These are phyloP conservation scores for Acleris holmiana DNA, from an alignment of 2,888 invertebrate genomes.

Conservation along the genomic window DNA sequence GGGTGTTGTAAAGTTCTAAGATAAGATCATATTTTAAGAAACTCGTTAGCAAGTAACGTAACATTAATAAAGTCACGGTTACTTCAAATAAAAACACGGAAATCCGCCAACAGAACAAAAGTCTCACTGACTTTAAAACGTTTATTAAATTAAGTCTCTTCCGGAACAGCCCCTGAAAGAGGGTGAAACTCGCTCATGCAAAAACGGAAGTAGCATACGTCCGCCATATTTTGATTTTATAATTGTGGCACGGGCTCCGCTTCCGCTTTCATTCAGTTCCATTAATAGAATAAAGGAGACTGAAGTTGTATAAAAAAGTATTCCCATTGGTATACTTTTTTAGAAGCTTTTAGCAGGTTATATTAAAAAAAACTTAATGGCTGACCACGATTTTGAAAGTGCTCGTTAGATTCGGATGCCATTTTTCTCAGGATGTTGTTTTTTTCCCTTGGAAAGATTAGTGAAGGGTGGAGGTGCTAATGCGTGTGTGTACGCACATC, in stretches of 20 bases:
- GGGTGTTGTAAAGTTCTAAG: too few species aligned
- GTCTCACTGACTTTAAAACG: constrained; percentile 71
- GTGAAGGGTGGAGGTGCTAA: constrained; percentile 80
- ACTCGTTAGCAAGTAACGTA: neutral
- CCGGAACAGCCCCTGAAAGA: constrained; percentile 74
- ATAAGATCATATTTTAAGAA: neutral
- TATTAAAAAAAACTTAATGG: constrained; percentile 10
- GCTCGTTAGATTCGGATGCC: constrained; percentile 51
- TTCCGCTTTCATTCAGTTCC: constrained; percentile 66
- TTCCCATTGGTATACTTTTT: constrained; percentile 8
- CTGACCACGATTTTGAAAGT: constrained; percentile 38
- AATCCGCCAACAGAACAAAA: constrained; percentile 65
- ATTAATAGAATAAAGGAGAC: constrained; percentile 30
- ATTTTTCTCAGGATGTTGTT: constrained; percentile 60
- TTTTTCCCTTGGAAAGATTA: constrained; percentile 73
- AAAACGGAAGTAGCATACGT: constrained; percentile 82
- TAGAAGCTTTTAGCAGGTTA: constrained; percentile 16
- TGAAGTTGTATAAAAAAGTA: constrained; percentile 12
- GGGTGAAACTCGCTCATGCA: constrained; percentile 71
- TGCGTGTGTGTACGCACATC: constrained; percentile 77
- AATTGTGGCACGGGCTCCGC: constrained; percentile 77
- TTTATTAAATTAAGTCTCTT: constrained; percentile 76
- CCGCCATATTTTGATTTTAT: constrained; percentile 69
- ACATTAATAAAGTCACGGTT: constrained; percentile 25
- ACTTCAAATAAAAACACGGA: constrained; percentile 55